phyloP scores from a whole-genome alignment of 2,888 invertebrate species.

The Temnothorax rugatulus region DNA sequence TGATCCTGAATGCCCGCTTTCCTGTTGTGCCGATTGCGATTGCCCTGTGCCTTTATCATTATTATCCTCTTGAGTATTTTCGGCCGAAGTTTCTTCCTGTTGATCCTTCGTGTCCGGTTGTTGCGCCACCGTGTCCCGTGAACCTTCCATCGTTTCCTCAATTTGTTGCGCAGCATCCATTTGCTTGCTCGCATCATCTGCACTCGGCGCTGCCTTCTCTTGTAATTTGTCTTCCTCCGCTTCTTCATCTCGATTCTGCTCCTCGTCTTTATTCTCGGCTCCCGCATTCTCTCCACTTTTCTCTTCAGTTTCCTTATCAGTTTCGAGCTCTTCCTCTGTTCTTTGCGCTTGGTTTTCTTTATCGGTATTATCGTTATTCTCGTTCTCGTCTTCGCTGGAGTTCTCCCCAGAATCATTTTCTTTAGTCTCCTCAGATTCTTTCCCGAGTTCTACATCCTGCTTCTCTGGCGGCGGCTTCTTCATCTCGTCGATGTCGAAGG shows the following conservation, averaged over 20 bases:
- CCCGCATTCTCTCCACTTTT: slow-evolving; percentile 78
- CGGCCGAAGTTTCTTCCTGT: slow-evolving; percentile 49
- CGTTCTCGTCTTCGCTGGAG: slow-evolving; percentile 87
- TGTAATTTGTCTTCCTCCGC: slow-evolving; percentile 86
- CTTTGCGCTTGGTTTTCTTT: slow-evolving; percentile 74
- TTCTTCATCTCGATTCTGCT: slow-evolving; percentile 86
- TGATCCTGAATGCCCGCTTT: slow-evolving; percentile 90
- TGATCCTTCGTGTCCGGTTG: slow-evolving; percentile 85
- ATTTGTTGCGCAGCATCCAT: slow-evolving; percentile 87
- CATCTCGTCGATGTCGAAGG: slow-evolving; percentile 94
- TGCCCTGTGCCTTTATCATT: slow-evolving; percentile 91
- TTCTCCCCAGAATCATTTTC: slow-evolving; percentile 86
- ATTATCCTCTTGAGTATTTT: slow-evolving; percentile 87
- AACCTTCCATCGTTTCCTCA: slow-evolving; percentile 85
- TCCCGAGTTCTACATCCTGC: slow-evolving; percentile 80
- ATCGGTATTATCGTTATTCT: slow-evolving; percentile 81
- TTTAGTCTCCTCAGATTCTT: slow-evolving; percentile 84
- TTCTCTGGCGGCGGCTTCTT: slow-evolving; percentile 86
- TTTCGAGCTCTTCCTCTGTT: slow-evolving; percentile 75
- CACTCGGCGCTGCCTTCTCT: slow-evolving; percentile 80
- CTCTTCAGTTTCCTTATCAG: slow-evolving; percentile 76
- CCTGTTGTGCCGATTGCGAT: slow-evolving; percentile 91
- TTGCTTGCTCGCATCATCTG: slow-evolving; percentile 83
- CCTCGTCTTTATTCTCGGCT: slow-evolving; percentile 74
- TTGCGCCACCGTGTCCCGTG: slow-evolving; percentile 83